A percentile compares a stretch with the other conserved stretches of the same genome.
Evolutionary conservation across 1,140 invertebrate species (phyloP).

Genomic region (Magallana angulata): DNA sequence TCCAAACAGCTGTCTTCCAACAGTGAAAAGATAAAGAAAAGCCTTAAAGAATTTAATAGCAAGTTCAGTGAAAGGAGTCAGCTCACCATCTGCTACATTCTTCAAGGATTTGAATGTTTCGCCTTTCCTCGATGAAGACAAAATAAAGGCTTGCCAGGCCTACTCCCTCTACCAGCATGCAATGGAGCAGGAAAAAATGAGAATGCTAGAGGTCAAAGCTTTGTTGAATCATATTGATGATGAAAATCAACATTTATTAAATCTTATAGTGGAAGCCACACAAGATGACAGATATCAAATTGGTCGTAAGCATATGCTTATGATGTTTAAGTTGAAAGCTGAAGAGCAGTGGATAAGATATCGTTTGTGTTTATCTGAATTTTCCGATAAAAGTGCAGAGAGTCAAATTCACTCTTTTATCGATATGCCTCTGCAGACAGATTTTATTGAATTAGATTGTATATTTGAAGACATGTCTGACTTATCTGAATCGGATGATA

Average conservation of each 20-base stretch:
- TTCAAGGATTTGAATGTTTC: background rate
- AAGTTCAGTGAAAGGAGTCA: slow-evolving; percentile 5
- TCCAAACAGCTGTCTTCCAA: background rate
- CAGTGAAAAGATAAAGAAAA: background rate
- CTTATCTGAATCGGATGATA: background rate
- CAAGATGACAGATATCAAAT: slow-evolving; percentile 3
- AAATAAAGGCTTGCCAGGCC: background rate
- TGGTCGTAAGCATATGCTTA: background rate
- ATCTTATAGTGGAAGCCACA: background rate
- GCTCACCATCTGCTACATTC: background rate
- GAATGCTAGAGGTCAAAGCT: background rate
- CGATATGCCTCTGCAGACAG: slow-evolving; percentile 2
- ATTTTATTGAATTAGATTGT: slow-evolving; percentile 13
- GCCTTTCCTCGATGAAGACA: background rate
- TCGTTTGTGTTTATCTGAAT: background rate
- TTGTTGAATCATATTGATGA: background rate
- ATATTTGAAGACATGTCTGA: slow-evolving; percentile 1
- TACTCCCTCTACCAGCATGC: background rate
- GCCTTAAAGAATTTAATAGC: slow-evolving; percentile 1
- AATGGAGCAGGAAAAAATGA: background rate
- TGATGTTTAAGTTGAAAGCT: slow-evolving; percentile 6
- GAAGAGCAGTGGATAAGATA: slow-evolving; percentile 1
- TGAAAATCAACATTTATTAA: background rate
- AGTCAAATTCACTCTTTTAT: slow-evolving; percentile 10
- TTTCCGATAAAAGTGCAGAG: background rate